Conservation (phyloP, 2,888 invertebrate genomes). For the Agriopis leucophaearia region DNA sequence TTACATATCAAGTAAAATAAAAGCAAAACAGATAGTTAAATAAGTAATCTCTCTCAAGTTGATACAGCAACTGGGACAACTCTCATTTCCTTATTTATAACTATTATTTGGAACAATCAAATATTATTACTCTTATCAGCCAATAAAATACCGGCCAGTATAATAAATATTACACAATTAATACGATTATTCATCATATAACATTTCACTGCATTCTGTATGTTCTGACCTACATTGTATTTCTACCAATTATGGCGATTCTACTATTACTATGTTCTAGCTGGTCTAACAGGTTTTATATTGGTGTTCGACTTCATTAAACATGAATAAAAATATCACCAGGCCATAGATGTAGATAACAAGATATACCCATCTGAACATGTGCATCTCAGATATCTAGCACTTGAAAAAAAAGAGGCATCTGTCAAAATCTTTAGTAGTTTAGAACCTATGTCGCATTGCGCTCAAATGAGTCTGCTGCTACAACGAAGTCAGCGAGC, state of each 20-base stretch:
- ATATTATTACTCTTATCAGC: conserved; percentile 33
- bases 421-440: too few relatives aligned
- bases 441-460: too few relatives aligned
- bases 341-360: neutral
- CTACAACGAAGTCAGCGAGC: too few relatives aligned
- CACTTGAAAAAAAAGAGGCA: too few relatives aligned
- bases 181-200: conserved; percentile 25
- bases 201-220: conserved; percentile 50
- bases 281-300: conserved; percentile 41
- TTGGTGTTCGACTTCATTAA: conserved; percentile 35
- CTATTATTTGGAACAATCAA: conserved; percentile 18
- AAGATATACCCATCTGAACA: too few relatives aligned
- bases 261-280: conserved; percentile 44
- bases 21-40: too few relatives aligned
- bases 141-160: conserved; percentile 23
- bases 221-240: conserved; percentile 55
- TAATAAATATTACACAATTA: conserved; percentile 33
- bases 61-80: conserved; percentile 8
- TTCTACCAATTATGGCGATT: conserved; percentile 53
- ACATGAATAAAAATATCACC: conserved; percentile 9
- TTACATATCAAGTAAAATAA: too few relatives aligned
- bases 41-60: neutral
- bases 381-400: too few relatives aligned
- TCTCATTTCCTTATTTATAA: conserved; percentile 27
- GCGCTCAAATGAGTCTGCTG: too few relatives aligned